Evolutionary conservation across 2,888 invertebrate genomes (phyloP).

Genomic region (Mantis religiosa): DNA sequence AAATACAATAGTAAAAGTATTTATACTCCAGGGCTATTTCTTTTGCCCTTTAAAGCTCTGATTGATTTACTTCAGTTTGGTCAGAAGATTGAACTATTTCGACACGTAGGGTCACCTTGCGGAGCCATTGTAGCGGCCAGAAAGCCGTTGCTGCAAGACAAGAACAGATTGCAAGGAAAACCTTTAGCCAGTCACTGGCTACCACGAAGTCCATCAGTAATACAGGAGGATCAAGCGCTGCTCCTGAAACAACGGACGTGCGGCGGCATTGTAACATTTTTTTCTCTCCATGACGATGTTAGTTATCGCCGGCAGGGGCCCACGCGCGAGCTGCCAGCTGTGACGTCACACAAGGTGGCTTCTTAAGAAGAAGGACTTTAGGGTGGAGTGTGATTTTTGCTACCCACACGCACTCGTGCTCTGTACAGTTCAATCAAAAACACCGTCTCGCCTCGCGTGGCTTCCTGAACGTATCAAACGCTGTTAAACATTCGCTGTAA

Average conservation of each 20-base stretch:
- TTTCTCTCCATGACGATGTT: background rate
- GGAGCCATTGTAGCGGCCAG: background rate
- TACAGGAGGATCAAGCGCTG: background rate
- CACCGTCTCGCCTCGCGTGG: background rate
- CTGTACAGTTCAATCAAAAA: background rate
- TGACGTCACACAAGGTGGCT: constrained; percentile 10
- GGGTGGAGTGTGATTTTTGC: constrained; percentile 12
- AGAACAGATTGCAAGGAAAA: background rate
- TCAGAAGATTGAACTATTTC: too few relatives aligned
- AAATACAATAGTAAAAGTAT: too few relatives aligned
- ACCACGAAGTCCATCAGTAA: too few relatives aligned
- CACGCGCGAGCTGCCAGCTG: background rate
- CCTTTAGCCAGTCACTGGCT: background rate
- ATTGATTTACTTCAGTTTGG: too few relatives aligned
- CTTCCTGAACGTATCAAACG: background rate
- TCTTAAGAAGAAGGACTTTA: constrained; percentile 7
- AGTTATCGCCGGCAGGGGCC: background rate
- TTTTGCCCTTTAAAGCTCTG: too few relatives aligned
- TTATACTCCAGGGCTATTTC: too few relatives aligned
- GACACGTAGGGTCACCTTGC: too few relatives aligned
- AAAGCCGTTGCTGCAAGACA: background rate
- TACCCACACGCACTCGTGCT: background rate
- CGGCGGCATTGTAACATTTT: background rate
- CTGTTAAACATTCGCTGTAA: background rate
- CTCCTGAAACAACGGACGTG: background rate